Percentiles rank a stretch among this genome's conserved stretches.
phyloP scores from a whole-genome alignment of 2,797 vertebrate genomes.

The Setipinna tenuifilis region DNA sequence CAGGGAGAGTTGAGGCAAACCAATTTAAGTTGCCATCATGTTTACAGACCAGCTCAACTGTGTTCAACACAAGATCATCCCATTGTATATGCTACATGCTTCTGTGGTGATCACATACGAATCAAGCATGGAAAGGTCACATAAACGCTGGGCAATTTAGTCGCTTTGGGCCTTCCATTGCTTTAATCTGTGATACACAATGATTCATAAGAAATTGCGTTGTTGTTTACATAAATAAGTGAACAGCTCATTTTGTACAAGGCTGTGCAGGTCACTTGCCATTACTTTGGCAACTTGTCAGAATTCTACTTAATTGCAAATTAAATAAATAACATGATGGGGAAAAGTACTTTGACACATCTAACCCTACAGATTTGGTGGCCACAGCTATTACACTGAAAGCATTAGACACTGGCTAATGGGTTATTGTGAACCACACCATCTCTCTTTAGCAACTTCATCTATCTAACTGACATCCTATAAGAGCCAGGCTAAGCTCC shows the following conservation, averaged over 20 bases:
- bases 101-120: background rate
- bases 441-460: background rate
- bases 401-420: background rate
- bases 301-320: background rate
- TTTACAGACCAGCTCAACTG: no score
- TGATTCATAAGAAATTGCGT: slow-evolving; percentile 18
- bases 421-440: background rate
- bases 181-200: slow-evolving; percentile 27
- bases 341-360: background rate
- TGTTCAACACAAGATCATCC: background rate
- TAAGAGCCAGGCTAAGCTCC: background rate
- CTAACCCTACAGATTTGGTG: background rate
- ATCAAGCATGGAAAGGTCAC: slow-evolving; percentile 11
- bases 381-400: background rate
- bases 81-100: background rate
- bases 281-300: background rate
- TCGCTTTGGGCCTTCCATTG: slow-evolving; percentile 27
- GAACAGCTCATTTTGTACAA: slow-evolving; percentile 33
- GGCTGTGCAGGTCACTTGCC: slow-evolving; percentile 23
- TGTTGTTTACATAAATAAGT: slow-evolving; percentile 22
- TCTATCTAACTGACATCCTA: slow-evolving; percentile 16
- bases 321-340: background rate
- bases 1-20: no score
- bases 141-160: slow-evolving; percentile 6
- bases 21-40: no score